Conservation (phyloP, 2,888 invertebrate species). For the Chrysodeixis includens region DNA sequence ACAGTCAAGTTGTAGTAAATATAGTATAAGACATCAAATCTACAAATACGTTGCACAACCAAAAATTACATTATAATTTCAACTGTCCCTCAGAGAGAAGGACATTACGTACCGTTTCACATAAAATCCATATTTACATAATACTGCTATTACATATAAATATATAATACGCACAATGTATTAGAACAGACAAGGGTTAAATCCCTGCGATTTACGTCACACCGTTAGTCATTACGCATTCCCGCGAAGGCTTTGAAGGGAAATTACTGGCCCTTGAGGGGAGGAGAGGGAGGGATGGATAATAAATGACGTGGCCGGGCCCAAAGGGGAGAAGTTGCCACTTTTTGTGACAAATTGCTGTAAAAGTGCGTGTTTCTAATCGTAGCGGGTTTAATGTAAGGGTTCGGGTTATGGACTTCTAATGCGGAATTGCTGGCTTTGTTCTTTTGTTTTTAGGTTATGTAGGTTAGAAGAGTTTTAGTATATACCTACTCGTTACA, state of each 20-base stretch:
- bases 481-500: too few relatives aligned
- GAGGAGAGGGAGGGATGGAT: slow-evolving; percentile 66
- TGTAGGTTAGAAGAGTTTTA: slow-evolving; percentile 11
- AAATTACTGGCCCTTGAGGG: slow-evolving; percentile 86
- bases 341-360: slow-evolving; percentile 88
- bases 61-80: neutral
- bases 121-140: slow-evolving; percentile 25
- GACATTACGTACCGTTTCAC: too few relatives aligned
- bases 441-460: slow-evolving; percentile 42
- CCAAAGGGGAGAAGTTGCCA: slow-evolving; percentile 79
- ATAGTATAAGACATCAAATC: too few relatives aligned
- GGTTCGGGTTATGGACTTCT: slow-evolving; percentile 41
- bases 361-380: slow-evolving; percentile 81
- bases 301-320: slow-evolving; percentile 80
- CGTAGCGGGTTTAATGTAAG: slow-evolving; percentile 42
- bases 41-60: neutral
- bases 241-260: slow-evolving; percentile 86
- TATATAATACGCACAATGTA: too few relatives aligned
- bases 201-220: slow-evolving; percentile 83
- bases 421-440: slow-evolving; percentile 44
- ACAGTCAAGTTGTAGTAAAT: too few relatives aligned
- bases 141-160: slow-evolving; percentile 38
- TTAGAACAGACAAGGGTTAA: slow-evolving; percentile 75
- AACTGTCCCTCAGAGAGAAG: too few relatives aligned
- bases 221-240: slow-evolving; percentile 86